Conservation (phyloP, 2,113 vertebrate species). For the Elgaria multicarinata region DNA sequence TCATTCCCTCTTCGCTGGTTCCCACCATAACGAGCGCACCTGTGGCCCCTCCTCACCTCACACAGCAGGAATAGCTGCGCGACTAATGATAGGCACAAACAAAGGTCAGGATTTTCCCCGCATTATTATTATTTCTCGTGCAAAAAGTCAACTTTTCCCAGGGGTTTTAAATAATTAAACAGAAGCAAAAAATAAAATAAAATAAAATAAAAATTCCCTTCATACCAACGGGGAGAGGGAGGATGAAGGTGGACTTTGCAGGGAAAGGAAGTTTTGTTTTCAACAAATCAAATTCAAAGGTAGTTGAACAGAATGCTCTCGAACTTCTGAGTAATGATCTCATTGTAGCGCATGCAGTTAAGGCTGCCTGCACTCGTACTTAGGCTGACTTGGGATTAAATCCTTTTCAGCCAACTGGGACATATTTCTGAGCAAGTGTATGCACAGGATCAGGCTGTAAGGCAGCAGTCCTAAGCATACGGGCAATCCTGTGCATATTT, state of each 20-base stretch:
- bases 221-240: background rate
- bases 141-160: background rate
- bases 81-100: background rate
- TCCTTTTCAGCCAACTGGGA: background rate
- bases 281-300: background rate
- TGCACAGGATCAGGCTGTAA: background rate
- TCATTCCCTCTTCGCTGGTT: background rate
- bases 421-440: background rate
- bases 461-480: background rate
- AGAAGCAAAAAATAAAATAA: too few species aligned
- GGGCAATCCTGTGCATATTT: too few species aligned
- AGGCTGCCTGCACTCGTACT: background rate
- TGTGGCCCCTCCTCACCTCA: background rate
- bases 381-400: background rate
- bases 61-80: background rate
- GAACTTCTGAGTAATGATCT: background rate
- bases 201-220: too few species aligned
- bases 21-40: background rate
- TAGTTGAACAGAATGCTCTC: background rate
- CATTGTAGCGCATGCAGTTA: background rate
- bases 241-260: background rate
- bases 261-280: background rate
- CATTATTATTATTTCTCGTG: background rate
- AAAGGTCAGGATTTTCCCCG: background rate
- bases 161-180: constrained; percentile 20